A percentile compares a stretch with the other conserved stretches of the same genome.
These are phyloP conservation scores for Festucalex cinctus DNA, from an alignment of 2,113 vertebrate genomes.

Conservation along the genomic window DNA sequence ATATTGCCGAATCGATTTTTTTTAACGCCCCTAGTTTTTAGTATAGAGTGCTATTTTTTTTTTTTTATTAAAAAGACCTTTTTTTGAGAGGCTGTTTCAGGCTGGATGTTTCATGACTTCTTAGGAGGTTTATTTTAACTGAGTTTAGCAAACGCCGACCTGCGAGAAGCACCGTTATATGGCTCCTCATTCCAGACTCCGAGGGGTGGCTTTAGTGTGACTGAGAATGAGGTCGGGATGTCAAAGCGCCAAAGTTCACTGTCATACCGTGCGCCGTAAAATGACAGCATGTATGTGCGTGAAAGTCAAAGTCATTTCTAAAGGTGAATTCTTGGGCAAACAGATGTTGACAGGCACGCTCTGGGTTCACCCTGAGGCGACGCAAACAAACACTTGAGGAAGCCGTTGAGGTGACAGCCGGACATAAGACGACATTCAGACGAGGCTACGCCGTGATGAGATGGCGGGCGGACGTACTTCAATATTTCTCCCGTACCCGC, in stretches of 20 bases:
- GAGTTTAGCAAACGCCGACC: constrained; percentile 39
- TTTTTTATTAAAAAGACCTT: too few species aligned
- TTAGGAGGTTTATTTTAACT: constrained; percentile 34
- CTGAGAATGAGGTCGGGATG: constrained; percentile 58
- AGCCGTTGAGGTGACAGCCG: constrained; percentile 42
- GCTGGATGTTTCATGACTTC: constrained; percentile 5
- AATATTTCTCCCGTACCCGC: constrained; percentile 57
- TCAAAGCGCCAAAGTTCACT: constrained; percentile 58
- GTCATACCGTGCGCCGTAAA: constrained; percentile 54
- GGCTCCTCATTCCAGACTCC: constrained; percentile 38
- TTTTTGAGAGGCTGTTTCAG: too few species aligned
- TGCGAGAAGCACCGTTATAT: constrained; percentile 53
- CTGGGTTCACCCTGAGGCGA: constrained; percentile 68
- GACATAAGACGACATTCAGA: constrained; percentile 51
- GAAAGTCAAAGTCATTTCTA: constrained; percentile 56
- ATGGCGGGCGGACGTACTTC: constrained; percentile 33
- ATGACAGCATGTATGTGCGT: constrained; percentile 57
- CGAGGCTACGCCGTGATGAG: constrained; percentile 47
- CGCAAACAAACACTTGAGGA: constrained; percentile 42
- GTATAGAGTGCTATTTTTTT: too few species aligned
- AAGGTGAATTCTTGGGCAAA: constrained; percentile 59
- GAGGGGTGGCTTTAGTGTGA: constrained; percentile 46
- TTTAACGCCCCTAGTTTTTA: too few species aligned
- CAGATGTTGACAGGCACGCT: constrained; percentile 60
- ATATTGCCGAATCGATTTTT: too few species aligned